These are phyloP conservation scores for Oceanodroma leucorhoa DNA, from an alignment of 2,797 vertebrate genomes.

Conservation along the genomic window DNA sequence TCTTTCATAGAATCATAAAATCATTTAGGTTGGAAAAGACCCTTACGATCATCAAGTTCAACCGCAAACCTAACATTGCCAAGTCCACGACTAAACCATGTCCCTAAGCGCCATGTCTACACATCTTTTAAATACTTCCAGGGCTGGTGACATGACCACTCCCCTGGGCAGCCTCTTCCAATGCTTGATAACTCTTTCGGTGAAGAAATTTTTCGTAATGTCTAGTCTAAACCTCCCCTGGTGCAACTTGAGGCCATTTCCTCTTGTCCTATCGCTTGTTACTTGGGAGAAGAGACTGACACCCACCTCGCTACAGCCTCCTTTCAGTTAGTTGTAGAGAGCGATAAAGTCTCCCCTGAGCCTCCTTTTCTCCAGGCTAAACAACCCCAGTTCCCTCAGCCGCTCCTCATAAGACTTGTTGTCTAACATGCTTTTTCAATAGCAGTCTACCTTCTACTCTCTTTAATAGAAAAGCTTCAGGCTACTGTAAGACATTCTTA, in stretches of 20 bases:
- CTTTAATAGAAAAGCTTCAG: not conserved
- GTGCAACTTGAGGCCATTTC: not conserved
- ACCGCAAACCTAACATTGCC: not conserved
- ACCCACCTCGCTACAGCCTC: not conserved
- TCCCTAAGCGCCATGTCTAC: not conserved
- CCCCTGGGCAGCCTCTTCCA: not conserved
- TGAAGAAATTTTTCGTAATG: not conserved
- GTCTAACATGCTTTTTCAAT: not conserved
- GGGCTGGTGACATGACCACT: not conserved
- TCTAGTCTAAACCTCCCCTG: not conserved
- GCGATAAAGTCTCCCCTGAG: too few relatives aligned
- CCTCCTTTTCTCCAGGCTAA: not conserved
- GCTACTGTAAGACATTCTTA: not conserved
- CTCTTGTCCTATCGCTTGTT: not conserved
- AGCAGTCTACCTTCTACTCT: not conserved
- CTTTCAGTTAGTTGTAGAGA: not conserved
- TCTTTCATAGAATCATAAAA: not conserved
- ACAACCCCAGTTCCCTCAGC: not conserved
- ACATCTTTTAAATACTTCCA: not conserved
- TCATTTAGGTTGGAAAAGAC: not conserved
- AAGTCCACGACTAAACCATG: not conserved
- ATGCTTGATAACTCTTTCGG: not conserved
- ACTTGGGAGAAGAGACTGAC: not conserved
- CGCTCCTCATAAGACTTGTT: not conserved
- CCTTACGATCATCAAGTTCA: not conserved